Conservation (phyloP, 1,140 invertebrate species). For the Holotrichia oblita region DNA sequence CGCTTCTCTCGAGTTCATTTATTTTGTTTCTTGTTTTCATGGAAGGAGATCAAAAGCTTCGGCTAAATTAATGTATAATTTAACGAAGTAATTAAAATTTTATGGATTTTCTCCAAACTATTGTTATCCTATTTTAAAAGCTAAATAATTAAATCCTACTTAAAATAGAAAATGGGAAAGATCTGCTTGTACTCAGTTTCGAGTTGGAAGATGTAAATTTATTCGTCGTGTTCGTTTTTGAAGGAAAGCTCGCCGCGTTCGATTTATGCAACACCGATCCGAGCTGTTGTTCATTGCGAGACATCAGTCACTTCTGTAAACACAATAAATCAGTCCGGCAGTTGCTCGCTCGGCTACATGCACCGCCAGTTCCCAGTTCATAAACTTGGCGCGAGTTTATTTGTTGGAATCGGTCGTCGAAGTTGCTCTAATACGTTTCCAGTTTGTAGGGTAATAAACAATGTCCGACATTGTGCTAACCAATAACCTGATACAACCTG, state of each 20-base stretch:
- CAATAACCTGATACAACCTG: slow-evolving; percentile 5
- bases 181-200: not conserved
- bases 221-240: slow-evolving; percentile 40
- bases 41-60: not conserved
- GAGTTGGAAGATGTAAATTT: slow-evolving; percentile 31
- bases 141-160: too few relatives aligned
- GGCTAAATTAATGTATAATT: not conserved
- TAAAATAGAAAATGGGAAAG: too few relatives aligned
- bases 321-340: slow-evolving; percentile 54
- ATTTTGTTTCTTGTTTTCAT: not conserved
- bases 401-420: slow-evolving; percentile 47
- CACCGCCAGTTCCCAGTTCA: slow-evolving; percentile 47
- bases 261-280: slow-evolving; percentile 58
- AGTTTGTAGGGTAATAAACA: slow-evolving; percentile 50
- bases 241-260: slow-evolving; percentile 42
- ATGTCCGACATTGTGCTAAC: slow-evolving; percentile 35
- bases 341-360: slow-evolving; percentile 37
- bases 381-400: slow-evolving; percentile 50
- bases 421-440: slow-evolving; percentile 46
- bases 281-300: slow-evolving; percentile 56
- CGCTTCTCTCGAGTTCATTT: not conserved
- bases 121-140: too few relatives aligned
- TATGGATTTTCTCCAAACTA: too few relatives aligned
- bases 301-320: slow-evolving; percentile 55
- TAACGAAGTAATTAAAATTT: not conserved